Conservation (phyloP, 2,888 invertebrate species). For the Cantharis rufa region DNA sequence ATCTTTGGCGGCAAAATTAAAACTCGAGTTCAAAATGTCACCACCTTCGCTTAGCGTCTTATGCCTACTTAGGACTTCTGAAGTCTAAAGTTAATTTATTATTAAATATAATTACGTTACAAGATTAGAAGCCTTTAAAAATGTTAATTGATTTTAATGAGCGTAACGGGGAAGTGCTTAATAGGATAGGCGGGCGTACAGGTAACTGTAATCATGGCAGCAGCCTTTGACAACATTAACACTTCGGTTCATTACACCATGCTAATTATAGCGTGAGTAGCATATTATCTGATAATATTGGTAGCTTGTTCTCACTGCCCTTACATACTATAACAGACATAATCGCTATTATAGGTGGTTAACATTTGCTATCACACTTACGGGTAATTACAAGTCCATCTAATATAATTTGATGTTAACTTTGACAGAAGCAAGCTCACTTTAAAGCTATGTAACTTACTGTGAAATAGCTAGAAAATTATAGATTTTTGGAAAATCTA, state of each 20-base stretch:
- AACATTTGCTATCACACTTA: not conserved
- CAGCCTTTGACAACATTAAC: conserved; percentile 25
- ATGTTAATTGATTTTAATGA: not conserved
- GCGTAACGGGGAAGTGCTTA: conserved; percentile 13
- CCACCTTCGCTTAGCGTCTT: not conserved
- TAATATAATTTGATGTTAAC: not conserved
- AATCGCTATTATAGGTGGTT: not conserved
- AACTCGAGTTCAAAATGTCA: not conserved
- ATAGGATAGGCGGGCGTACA: conserved; percentile 9
- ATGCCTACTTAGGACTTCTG: not conserved
- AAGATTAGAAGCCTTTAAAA: not conserved
- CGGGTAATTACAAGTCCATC: not conserved
- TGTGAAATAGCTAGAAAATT: not conserved
- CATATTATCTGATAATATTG: conserved; percentile 21
- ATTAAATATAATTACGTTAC: not conserved
- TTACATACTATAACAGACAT: conserved; percentile 1
- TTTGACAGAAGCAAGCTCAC: not conserved
- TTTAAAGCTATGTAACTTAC: not conserved
- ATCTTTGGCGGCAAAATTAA: not conserved
- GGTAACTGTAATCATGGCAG: conserved; percentile 24
- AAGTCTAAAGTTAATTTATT: not conserved
- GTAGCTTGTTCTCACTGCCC: conserved; percentile 12
- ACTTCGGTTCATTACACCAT: conserved; percentile 24
- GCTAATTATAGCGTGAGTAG: conserved; percentile 26
- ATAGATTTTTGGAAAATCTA: too few species aligned